phyloP scores from a whole-genome alignment of 2,888 invertebrate genomes.

The Macrosoma leucophasiata region DNA sequence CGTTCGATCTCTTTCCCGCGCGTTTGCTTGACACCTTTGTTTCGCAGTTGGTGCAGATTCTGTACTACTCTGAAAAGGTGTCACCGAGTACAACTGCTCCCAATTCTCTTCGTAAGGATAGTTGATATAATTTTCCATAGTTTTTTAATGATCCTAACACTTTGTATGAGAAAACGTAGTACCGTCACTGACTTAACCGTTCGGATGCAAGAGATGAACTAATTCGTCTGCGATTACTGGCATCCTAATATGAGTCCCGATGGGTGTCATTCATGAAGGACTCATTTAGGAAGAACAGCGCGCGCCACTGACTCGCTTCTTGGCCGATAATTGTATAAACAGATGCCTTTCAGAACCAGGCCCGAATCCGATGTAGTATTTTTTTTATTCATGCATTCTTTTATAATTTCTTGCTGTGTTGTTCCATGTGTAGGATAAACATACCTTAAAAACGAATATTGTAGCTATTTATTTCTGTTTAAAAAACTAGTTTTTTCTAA shows the following conservation, averaged over 20 bases:
- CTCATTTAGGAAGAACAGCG: constrained; percentile 74
- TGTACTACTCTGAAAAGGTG: constrained; percentile 37
- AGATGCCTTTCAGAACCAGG: constrained; percentile 60
- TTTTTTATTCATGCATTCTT: too few species aligned
- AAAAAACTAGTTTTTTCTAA: too few species aligned
- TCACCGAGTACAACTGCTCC: constrained; percentile 46
- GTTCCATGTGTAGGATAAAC: too few species aligned
- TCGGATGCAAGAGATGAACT: constrained; percentile 47
- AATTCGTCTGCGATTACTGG: constrained; percentile 46
- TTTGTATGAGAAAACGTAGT: too few species aligned
- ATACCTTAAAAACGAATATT: too few species aligned
- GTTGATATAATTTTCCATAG: constrained; percentile 54
- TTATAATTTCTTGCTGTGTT: too few species aligned
- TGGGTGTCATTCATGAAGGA: constrained; percentile 67
- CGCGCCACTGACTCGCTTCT: constrained; percentile 64
- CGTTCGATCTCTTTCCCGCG: constrained; percentile 87
- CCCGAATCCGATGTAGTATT: too few species aligned
- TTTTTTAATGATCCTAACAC: neutral
- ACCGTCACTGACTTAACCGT: too few species aligned
- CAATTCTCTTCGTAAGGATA: constrained; percentile 56
- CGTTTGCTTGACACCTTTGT: constrained; percentile 87
- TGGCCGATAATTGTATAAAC: constrained; percentile 74
- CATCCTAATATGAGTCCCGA: constrained; percentile 58
- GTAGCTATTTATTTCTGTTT: too few species aligned
- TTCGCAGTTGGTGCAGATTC: constrained; percentile 58